Conservation (phyloP, 2,888 invertebrate species). For the Rhabditoides inermis region DNA sequence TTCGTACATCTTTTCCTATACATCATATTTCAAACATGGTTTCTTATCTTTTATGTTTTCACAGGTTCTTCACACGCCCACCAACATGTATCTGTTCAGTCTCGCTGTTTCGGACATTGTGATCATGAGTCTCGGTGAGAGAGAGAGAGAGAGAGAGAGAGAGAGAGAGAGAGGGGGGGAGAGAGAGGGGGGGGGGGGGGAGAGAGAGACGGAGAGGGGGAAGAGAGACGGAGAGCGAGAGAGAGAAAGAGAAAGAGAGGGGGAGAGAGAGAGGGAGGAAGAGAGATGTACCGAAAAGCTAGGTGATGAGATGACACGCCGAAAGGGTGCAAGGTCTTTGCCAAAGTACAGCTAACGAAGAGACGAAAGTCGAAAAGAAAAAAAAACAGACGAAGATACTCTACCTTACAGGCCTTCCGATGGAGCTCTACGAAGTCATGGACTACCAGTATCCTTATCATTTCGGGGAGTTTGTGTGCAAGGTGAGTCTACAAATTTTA, state of each 20-base stretch:
- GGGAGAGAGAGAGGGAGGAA: background rate
- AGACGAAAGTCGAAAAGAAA: too few relatives aligned
- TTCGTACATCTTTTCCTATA: too few relatives aligned
- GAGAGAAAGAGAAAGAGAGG: background rate
- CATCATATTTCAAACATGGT: background rate
- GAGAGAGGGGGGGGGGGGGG: background rate
- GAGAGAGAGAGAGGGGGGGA: background rate
- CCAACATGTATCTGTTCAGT: conserved; percentile 49
- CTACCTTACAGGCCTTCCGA: conserved; percentile 38
- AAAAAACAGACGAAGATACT: background rate
- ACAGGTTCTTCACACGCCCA: conserved; percentile 45
- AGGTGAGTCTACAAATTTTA: too few relatives aligned
- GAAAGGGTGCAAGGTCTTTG: too few relatives aligned
- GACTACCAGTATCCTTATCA: conserved; percentile 44
- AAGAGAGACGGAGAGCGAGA: background rate
- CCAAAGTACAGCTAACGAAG: too few relatives aligned
- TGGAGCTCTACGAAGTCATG: conserved; percentile 45
- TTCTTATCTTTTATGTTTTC: background rate
- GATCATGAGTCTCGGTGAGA: conserved; percentile 44
- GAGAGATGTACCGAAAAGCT: too few relatives aligned
- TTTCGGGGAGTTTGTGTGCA: conserved; percentile 40
- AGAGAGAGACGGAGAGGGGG: background rate
- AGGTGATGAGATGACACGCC: too few relatives aligned
- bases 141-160: background rate
- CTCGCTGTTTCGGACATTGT: conserved; percentile 48